phyloP scores from a whole-genome alignment of 2,888 invertebrate genomes.

The Penaeus monodon region DNA sequence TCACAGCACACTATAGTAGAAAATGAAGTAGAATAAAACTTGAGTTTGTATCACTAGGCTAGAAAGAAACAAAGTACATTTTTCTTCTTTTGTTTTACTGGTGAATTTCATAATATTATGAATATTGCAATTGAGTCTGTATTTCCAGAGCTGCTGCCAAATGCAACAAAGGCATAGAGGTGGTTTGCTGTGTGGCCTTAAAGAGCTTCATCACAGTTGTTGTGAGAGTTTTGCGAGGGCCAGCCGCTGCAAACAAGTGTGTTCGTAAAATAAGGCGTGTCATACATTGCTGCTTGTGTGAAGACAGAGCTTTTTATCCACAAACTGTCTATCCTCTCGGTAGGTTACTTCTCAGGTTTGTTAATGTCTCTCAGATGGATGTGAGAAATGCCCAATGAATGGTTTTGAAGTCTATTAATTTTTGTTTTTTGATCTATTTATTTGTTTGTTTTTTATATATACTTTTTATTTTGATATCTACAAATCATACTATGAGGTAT shows the following conservation, averaged over 20 bases:
- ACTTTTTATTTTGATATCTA: background rate
- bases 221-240: constrained; percentile 66
- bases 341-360: constrained; percentile 53
- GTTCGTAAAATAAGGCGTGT: constrained; percentile 66
- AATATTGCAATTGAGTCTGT: background rate
- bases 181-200: constrained; percentile 66
- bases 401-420: too few species aligned
- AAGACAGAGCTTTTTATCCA: constrained; percentile 67
- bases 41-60: too few species aligned
- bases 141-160: constrained; percentile 67
- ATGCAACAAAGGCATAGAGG: constrained; percentile 67
- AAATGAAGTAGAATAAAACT: too few species aligned
- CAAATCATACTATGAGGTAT: too few species aligned
- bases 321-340: constrained; percentile 66
- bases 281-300: constrained; percentile 67
- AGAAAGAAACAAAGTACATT: too few species aligned
- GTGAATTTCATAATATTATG: too few species aligned
- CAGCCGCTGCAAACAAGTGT: constrained; percentile 66
- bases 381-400: too few species aligned
- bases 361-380: too few species aligned
- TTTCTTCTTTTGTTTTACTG: too few species aligned
- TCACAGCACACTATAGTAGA: too few species aligned
- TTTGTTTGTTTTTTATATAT: background rate
- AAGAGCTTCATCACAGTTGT: constrained; percentile 67
- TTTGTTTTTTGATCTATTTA: too few species aligned